These are phyloP conservation scores for Drepanosiphum platanoidis DNA, from an alignment of 2,888 invertebrate species.

Conservation along the genomic window DNA sequence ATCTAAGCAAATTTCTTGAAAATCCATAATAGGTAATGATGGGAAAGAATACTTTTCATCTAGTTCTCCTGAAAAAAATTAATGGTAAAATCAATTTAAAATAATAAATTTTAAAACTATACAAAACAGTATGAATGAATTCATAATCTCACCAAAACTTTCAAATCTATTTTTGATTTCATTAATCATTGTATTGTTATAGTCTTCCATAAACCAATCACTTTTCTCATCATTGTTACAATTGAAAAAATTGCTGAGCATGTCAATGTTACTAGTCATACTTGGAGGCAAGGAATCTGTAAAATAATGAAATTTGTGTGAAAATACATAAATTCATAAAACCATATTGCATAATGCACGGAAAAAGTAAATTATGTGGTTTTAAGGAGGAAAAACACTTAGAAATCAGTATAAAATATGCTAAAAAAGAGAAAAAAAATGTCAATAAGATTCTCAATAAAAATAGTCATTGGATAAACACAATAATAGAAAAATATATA, in stretches of 20 bases:
- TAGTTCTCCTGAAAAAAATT: constrained; percentile 25
- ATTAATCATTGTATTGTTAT: constrained; percentile 23
- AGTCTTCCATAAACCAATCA: constrained; percentile 53
- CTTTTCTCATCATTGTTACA: constrained; percentile 18
- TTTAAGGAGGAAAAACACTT: too few relatives aligned
- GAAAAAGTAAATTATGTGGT: too few relatives aligned
- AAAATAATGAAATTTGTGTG: too few relatives aligned
- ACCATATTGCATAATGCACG: too few relatives aligned
- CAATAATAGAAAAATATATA: too few relatives aligned
- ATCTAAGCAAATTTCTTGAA: constrained; percentile 32
- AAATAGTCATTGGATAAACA: too few relatives aligned
- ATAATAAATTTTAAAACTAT: background rate
- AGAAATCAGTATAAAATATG: too few relatives aligned
- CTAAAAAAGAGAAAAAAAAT: background rate
- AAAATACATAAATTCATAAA: too few relatives aligned
- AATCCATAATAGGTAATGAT: constrained; percentile 42
- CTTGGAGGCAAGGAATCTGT: constrained; percentile 38
- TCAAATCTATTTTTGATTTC: constrained; percentile 40
- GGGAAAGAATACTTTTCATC: background rate
- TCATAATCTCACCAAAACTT: constrained; percentile 28
- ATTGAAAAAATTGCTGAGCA: constrained; percentile 45
- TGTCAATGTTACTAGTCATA: constrained; percentile 54
- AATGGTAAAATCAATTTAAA: background rate
- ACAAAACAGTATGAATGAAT: background rate
- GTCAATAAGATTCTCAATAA: too few relatives aligned